Evolutionary conservation across 1,140 invertebrate genomes (phyloP), one percentile per base, ranked within the genome.

Genomic region (Vollenhovia emeryi): DNA sequence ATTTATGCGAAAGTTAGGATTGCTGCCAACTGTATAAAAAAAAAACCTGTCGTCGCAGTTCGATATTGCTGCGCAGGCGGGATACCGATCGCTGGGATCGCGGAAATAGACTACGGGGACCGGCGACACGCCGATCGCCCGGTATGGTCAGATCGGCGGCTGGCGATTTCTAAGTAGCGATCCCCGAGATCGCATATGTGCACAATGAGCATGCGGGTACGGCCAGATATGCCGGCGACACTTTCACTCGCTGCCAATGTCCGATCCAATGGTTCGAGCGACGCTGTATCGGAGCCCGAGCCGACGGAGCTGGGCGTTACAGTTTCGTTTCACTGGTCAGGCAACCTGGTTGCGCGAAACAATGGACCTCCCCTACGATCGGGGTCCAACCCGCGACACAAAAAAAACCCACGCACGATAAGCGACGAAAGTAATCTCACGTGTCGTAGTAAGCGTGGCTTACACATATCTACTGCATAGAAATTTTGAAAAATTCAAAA

Each of bases 191-290:
- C 50, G 11, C 50, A 43, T 48, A 68, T 73, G 48, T 60, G 52
- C 27, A 36, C 24, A 40, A 66, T 84, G 59, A 69, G 30, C 76
- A 66, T 85, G 40, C 60, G n/a, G n/a, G 62, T 79, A 79, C 27
- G 45, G 48, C 45, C 33, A 45, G 43, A 76, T 75, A 50, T 18
- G 84, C 55, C 71, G 68, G 91, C 87, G 86, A 91, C 88, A 92
- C 92, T 92, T 92, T 92, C 92, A 92, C 92, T 91, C 78, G 64
- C 86, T 86, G 88, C 88, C 87, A 91, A 92, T 91, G 90, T 92
- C 86, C 92, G 90, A 91, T 92, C 91, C 36, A 43, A 45, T 64
- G 73, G 48, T 27, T 83, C 71, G 83, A 71, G 85, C 85, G 50
- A 88, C 87, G 74, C 84, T 64, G 27, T 80, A 74, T 82, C 43